Conservation (phyloP, 2,113 vertebrate species). For the Thalassarche chlororhynchos region DNA sequence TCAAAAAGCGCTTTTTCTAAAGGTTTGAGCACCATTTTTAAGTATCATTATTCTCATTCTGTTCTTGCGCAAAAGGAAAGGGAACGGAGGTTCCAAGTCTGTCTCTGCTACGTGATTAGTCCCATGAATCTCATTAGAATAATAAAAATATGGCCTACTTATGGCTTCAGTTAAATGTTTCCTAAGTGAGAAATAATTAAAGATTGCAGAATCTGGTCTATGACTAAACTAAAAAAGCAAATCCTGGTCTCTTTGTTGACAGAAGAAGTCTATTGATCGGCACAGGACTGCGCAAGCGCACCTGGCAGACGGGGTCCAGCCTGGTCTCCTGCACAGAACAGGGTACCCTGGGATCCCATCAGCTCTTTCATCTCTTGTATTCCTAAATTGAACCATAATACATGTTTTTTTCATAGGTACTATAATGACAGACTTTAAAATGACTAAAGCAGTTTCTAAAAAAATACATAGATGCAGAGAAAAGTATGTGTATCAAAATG, state of each 20-base stretch:
- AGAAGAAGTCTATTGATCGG: rapidly evolving
- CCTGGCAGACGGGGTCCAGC: neutral
- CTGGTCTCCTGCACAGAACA: neutral
- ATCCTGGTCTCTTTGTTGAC: neutral
- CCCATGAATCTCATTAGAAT: slow-evolving; percentile 3
- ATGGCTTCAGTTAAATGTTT: neutral
- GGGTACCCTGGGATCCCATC: rapidly evolving
- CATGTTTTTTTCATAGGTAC: rapidly evolving
- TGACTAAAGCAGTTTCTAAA: no score
- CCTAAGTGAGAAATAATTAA: slow-evolving; percentile 20
- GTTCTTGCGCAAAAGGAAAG: neutral
- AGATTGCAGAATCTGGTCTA: neutral
- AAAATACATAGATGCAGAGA: no score
- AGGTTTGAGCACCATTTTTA: neutral
- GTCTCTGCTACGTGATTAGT: neutral
- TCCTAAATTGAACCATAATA: neutral
- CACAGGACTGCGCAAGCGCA: rapidly evolving
- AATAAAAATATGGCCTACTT: slow-evolving; percentile 2
- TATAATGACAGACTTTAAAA: neutral
- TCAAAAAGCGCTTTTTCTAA: neutral
- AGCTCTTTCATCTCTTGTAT: neutral
- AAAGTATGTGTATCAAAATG: neutral
- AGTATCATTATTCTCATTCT: rapidly evolving
- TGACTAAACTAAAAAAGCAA: neutral
- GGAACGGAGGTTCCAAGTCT: neutral